These are phyloP conservation scores for Thripadectes ignobilis DNA, from an alignment of 2,797 vertebrate genomes.

Conservation along the genomic window DNA sequence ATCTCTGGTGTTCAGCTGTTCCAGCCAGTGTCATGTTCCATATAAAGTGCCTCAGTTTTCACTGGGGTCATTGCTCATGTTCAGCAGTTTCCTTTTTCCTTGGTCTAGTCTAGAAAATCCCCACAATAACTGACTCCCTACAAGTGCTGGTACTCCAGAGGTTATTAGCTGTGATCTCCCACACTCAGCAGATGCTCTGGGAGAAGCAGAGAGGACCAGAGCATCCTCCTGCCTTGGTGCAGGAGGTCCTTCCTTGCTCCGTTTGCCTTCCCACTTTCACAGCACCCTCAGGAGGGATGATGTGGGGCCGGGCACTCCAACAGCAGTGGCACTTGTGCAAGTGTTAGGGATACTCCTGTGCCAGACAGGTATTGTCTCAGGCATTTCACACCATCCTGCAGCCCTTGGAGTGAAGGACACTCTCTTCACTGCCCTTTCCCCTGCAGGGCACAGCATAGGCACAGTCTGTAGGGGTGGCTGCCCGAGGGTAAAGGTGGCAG, in stretches of 20 bases:
- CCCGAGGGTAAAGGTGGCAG: not conserved
- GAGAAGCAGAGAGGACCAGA: not conserved
- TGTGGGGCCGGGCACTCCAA: not conserved
- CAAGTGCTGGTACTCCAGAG: not conserved
- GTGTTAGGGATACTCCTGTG: not conserved
- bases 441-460: accelerated
- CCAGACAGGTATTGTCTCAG: not conserved
- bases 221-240: not conserved
- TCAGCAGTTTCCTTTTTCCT: not conserved
- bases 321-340: not conserved
- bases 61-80: not conserved
- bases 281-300: not conserved
- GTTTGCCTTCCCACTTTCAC: not conserved
- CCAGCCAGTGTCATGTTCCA: not conserved
- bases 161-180: not conserved
- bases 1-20: not conserved
- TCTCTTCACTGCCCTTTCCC: accelerated
- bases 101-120: not conserved
- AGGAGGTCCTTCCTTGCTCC: accelerated
- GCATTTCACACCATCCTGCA: not conserved
- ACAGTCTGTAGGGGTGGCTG: accelerated
- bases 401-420: not conserved
- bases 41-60: not conserved
- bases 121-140: not conserved
- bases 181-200: not conserved